Percentiles rank a stretch among this genome's conserved stretches.
Evolutionary conservation across 2,113 vertebrate genomes (phyloP).

Genomic region (Heloderma charlesbogerti): DNA sequence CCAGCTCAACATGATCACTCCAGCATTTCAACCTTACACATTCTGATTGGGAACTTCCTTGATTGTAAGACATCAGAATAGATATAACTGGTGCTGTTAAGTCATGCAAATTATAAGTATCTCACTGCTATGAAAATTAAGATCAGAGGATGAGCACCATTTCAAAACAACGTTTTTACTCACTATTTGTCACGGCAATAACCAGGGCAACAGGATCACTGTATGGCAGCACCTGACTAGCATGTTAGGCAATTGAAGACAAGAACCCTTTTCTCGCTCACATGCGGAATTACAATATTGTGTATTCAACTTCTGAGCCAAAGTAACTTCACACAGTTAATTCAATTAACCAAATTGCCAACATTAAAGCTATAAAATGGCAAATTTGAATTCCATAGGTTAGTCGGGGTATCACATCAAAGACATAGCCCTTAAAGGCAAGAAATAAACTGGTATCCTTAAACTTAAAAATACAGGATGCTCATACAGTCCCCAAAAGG

Average conservation of each 20-base stretch:
- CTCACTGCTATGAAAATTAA: conserved; percentile 76
- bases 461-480: conserved; percentile 77
- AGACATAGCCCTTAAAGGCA: conserved; percentile 81
- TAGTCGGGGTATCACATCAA: conserved; percentile 75
- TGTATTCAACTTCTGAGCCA: conserved; percentile 76
- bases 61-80: conserved; percentile 78
- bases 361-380: conserved; percentile 77
- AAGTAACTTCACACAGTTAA: conserved; percentile 73
- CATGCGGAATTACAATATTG: conserved; percentile 70
- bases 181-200: conserved; percentile 73
- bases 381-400: conserved; percentile 77
- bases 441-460: conserved; percentile 71
- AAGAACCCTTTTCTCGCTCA: conserved; percentile 72
- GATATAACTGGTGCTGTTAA: conserved; percentile 78
- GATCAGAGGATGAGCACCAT: conserved; percentile 79
- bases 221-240: conserved; percentile 66
- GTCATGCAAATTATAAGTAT: conserved; percentile 84
- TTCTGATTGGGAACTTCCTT: conserved; percentile 70
- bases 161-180: conserved; percentile 77
- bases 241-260: conserved; percentile 70
- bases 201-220: conserved; percentile 69
- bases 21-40: conserved; percentile 71
- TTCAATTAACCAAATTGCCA: conserved; percentile 66
- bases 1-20: conserved; percentile 68
- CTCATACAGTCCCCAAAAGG: conserved; percentile 72